Conservation (phyloP, 2,797 vertebrate genomes). For the Prionace glauca region DNA sequence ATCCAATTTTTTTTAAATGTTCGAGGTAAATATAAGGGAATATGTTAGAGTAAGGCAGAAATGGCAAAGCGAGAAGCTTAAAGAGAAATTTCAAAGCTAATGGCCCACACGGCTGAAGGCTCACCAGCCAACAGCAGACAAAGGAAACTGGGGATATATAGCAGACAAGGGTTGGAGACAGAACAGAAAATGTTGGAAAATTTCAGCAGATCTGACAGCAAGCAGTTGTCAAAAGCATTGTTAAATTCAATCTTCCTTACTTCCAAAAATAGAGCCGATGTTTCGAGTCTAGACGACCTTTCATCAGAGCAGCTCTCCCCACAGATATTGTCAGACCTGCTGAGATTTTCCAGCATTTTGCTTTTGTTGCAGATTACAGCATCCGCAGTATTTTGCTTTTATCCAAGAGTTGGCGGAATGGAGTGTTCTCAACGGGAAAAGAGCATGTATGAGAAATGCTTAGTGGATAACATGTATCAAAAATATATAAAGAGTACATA, state of each 20-base stretch:
- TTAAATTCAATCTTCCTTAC: no score
- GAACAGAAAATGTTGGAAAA: no score
- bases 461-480: neutral
- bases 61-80: neutral
- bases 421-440: neutral
- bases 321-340: no score
- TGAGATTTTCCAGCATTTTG: no score
- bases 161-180: neutral
- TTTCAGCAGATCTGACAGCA: no score
- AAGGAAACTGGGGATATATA: neutral
- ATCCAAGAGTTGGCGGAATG: neutral
- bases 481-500: neutral
- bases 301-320: no score
- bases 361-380: no score
- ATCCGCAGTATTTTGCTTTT: no score
- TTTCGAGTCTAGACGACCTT: no score
- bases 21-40: no score
- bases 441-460: neutral
- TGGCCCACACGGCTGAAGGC: neutral
- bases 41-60: neutral
- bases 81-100: neutral
- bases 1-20: neutral
- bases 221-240: no score
- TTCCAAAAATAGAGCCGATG: no score
- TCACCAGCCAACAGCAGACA: neutral